Evolutionary conservation across 2,888 invertebrate species (phyloP), one percentile per base, ranked within the genome.

Genomic region (Alloplasta piceator): DNA sequence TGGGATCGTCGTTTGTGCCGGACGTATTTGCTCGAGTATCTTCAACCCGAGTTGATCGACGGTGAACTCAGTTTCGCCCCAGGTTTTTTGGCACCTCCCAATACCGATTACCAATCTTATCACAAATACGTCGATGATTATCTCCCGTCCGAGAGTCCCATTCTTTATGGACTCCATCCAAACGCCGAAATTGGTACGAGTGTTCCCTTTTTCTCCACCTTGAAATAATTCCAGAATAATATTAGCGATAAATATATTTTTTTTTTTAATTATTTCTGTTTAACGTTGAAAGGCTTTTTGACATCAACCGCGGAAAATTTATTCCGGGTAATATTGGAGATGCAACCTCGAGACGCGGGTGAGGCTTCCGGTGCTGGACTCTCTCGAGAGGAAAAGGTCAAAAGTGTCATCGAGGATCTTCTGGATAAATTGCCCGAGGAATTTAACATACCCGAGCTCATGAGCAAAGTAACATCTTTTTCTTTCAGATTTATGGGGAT

Each of bases 1-100:
- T 98, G 98, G 98, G 98, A 98, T 92, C 93, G 98, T 61, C 93
- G 97, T 50, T 94, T 98, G 4, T 98, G 98, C 89, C 94, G 96
- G 68, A 97, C 96, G 0, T 98, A 97, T 92, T 93, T 98, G 60
- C 94, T 96, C 85, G 98, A 97, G 89, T 98, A 96, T 91, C 96
- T 98, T 95, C 96, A 96, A 88, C 94, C 97, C 0, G 97, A 98
- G 89, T 93, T 98, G 91, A 95, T 98, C 77, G 98, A 98, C 85
- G 98, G 97, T 14, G 98, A 98, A 86, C 92, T 97, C 6, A 93
- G 94, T 84, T 94, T 97, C 16, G 98, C 98, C 0, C 96, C 95
- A 0, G 97, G 97, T 0, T 98, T 98, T 92, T 94, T 95, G 48
- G 95, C 97, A 0, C 98, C 98, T 1, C 96, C 98, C 0, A 98